Evolutionary conservation across 2,888 invertebrate species (phyloP).

Genomic region (Thumatha senex): DNA sequence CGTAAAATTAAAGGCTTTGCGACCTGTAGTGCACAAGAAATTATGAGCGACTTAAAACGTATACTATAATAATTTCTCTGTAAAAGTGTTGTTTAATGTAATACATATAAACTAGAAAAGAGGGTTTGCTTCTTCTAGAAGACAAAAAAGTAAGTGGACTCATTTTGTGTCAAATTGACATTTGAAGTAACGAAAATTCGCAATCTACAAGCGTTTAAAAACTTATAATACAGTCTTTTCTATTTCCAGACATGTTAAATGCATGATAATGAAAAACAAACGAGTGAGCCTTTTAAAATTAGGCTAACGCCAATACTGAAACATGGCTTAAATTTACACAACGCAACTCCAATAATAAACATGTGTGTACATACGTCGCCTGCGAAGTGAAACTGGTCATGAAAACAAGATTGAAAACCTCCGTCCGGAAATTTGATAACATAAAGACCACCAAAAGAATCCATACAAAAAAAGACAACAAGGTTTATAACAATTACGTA

Average conservation of each 20-base stretch:
- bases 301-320: neutral
- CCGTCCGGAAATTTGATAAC: slow-evolving; percentile 3
- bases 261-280: neutral
- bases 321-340: neutral
- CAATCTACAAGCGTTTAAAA: neutral
- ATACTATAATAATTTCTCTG: neutral
- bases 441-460: neutral
- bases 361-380: neutral
- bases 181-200: slow-evolving; percentile 7
- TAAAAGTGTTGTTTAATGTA: neutral
- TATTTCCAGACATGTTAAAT: neutral
- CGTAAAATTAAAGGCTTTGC: slow-evolving; percentile 46
- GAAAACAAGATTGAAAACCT: slow-evolving; percentile 13
- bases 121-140: slow-evolving; percentile 12
- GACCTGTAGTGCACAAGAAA: slow-evolving; percentile 45
- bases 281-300: neutral
- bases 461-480: neutral
- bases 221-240: neutral
- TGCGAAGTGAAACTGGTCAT: slow-evolving; percentile 6
- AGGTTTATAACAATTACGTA: slow-evolving; percentile 9
- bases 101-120: slow-evolving; percentile 11
- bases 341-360: neutral
- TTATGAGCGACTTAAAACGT: neutral
- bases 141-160: slow-evolving; percentile 20
- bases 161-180: slow-evolving; percentile 19